Base-by-base conservation (phyloP, 2,797 vertebrate species). In the Podarcis lilfordi region DNA sequence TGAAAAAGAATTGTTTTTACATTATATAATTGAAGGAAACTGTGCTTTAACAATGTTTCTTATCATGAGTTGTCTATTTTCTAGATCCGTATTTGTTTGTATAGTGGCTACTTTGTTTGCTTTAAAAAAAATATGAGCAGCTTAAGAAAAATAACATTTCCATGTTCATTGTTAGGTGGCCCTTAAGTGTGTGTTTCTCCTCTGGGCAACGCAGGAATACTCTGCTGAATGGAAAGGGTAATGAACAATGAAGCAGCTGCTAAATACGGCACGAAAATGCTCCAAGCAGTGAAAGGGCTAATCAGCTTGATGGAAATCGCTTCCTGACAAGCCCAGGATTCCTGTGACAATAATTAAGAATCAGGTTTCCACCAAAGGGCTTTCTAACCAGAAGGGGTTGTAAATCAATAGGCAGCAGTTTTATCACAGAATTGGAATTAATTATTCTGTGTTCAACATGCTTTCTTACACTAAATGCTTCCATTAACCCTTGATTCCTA, bases 341-440 rank as follows among this genome's bases (percentile, higher is more conserved):
- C 97, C 94, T 93, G 92, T 93, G 95, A 95, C 91, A 91, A 96
- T 97, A 97, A 97, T 97, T 97, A 97, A 97, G 97, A 97, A 95
- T 98, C 96, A 95, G 95, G 95, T 98, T 98, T 97, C 97, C 89
- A 94, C 95, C 92, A 89, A 95, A 94, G 95, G 93, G 96, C 92
- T 93, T 93, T 93, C 91, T 95, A 96, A 94, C 96, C 96, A 96
- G 96, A 97, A 97, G 97, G 94, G 94, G 88, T 94, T 96, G 95
- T 96, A 97, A 97, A 98, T 98, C 96, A 96, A 97, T 97, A 96
- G 96, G 95, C 96, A 97, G 96, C 89, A 89, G 94, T 97, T 97
- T 97, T 95, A 97, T 97, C 93, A 45, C 90, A 89, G 94, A 95
- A 95, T 40, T 90, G 94, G 96, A 97, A 97, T 97, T 96, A 97